Evolutionary conservation across 2,113 vertebrate species (phyloP).

Genomic region (Clarias batrachus): DNA sequence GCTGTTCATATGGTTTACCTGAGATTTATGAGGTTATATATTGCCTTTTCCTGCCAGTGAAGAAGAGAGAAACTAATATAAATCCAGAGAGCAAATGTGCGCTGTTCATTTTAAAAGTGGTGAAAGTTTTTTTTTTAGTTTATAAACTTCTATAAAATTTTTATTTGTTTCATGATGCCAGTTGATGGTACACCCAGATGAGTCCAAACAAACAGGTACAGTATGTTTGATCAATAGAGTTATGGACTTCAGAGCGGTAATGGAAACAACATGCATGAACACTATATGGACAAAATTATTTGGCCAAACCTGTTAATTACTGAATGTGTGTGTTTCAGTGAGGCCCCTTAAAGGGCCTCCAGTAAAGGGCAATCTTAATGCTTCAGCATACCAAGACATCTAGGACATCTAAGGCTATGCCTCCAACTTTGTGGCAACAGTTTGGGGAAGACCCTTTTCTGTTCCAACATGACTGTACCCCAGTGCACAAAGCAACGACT

Average conservation of each 20-base stretch:
- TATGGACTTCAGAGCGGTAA: slow-evolving; percentile 11
- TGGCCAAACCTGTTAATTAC: too few relatives aligned
- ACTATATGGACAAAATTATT: too few relatives aligned
- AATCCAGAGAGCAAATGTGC: not conserved
- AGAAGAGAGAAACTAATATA: not conserved
- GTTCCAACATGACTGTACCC: too few relatives aligned
- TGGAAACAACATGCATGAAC: not conserved
- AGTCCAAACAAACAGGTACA: slow-evolving; percentile 26
- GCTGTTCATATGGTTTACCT: not conserved
- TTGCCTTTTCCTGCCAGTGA: not conserved
- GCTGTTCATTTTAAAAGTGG: not conserved
- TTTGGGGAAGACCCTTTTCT: too few relatives aligned
- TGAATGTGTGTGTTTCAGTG: too few relatives aligned
- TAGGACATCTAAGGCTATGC: too few relatives aligned
- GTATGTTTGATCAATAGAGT: not conserved
- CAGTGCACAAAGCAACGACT: too few relatives aligned
- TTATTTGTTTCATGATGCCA: not conserved
- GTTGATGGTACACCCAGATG: not conserved
- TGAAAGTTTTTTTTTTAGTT: not conserved
- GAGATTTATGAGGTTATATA: not conserved
- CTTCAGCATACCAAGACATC: too few relatives aligned
- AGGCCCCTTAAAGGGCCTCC: too few relatives aligned
- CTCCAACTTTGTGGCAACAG: too few relatives aligned
- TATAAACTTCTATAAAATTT: too few relatives aligned
- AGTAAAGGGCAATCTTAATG: too few relatives aligned